Percentiles rank a stretch among this genome's conserved stretches.
These are phyloP conservation scores for Cyprinus carpio DNA, from an alignment of 2,113 vertebrate genomes.

Conservation along the genomic window DNA sequence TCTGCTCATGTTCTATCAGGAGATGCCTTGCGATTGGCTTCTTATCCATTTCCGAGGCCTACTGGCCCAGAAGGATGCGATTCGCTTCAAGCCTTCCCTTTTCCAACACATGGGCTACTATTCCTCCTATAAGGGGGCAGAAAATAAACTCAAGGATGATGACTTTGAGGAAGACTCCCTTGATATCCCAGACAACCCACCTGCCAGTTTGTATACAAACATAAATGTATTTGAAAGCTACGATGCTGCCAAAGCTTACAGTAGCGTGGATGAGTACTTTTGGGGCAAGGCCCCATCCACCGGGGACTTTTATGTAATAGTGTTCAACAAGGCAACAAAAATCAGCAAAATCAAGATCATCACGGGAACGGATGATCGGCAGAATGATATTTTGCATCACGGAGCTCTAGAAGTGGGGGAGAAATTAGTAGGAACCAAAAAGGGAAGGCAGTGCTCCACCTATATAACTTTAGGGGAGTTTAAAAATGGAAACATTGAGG, in stretches of 20 bases:
- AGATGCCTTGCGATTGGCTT: conserved; percentile 98
- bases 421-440: conserved; percentile 82
- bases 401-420: conserved; percentile 93
- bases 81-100: conserved; percentile 96
- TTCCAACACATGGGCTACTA: conserved; percentile 99
- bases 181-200: conserved; percentile 96
- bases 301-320: conserved; percentile 89
- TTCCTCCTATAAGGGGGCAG: conserved; percentile 93
- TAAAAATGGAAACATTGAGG: conserved; percentile 92
- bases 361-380: conserved; percentile 93
- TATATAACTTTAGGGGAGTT: conserved; percentile 92
- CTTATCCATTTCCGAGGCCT: conserved; percentile 93
- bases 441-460: conserved; percentile 85
- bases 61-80: conserved; percentile 92
- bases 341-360: conserved; percentile 91
- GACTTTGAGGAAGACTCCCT: conserved; percentile 96
- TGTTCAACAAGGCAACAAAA: conserved; percentile 89
- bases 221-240: conserved; percentile 98
- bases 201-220: conserved; percentile 89
- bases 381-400: conserved; percentile 92
- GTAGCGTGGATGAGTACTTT: conserved; percentile 94
- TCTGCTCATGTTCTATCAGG: conserved; percentile 99
- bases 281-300: conserved; percentile 93
- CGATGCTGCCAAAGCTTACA: conserved; percentile 92
- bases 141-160: conserved; percentile 97